Base-by-base conservation (phyloP, 2,888 invertebrate genomes). In the Chloroclysta siterata region DNA sequence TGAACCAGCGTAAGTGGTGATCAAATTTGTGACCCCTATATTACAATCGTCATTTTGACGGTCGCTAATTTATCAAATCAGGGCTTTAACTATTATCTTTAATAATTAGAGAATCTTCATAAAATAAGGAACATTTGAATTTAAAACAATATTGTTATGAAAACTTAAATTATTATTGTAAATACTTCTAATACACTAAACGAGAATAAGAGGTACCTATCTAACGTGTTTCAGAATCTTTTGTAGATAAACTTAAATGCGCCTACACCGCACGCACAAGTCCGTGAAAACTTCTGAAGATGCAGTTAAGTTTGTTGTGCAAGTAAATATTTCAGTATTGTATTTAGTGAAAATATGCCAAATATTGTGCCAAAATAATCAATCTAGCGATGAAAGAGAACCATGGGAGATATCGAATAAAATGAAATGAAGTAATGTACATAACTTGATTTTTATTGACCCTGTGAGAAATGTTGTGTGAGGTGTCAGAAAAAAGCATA, bases 341-440 rank as follows among this genome's bases (percentile, higher is more conserved):
- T 70, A 71, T 52, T 68, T 74, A 76, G 70, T 74, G 55, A 76
- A 70, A 60, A 68, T 75, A 83, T 77, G 89, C 88, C 89, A 89
- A 90, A 88, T 84, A 82, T 77, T 80, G 90, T 90, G 90, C 90
- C 90, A 90, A 89, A 75, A 76, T 77, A 74, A 72, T 74, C 75
- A 75, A 73, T 76, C 75, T 80, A 75, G 76, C 73, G 71, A 58
- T 0, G 11, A 72, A 71, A 69, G 71, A 73, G 68, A 85, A 56
- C 83, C 83, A 80, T 73, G 81, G 78, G 76, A 78, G 80, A 85
- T 85, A 87, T 84, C 82, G 81, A 90, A 88, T 89, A 89, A 89
- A 89, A 80, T 70, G 62, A 69, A 70, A 54, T 69, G 64, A 68
- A 75, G 82, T 78, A 76, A 83, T 11, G 36, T 39, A 22, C 22